These are phyloP conservation scores for Drosophila sordidula DNA, from an alignment of 2,888 invertebrate species.

Conservation along the genomic window DNA sequence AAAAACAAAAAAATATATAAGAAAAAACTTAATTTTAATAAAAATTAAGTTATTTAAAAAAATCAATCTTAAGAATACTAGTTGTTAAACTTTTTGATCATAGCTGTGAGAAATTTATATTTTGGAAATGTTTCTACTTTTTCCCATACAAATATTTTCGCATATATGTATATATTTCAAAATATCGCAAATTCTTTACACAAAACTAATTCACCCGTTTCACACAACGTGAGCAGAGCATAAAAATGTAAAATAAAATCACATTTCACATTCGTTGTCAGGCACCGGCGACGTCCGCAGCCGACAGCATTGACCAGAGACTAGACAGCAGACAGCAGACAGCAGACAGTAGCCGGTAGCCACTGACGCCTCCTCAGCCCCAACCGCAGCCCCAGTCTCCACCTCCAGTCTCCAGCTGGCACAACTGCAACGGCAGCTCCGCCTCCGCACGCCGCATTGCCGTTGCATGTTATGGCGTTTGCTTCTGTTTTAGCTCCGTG, in stretches of 20 bases:
- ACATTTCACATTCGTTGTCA: constrained; percentile 49
- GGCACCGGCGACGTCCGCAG: constrained; percentile 16
- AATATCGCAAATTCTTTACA: too few species aligned
- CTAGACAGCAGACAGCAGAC: constrained; percentile 15
- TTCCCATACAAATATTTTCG: too few species aligned
- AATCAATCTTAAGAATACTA: too few species aligned
- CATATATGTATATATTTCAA: too few species aligned
- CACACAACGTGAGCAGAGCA: background rate
- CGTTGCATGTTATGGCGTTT: constrained; percentile 40
- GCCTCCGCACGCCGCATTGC: constrained; percentile 48
- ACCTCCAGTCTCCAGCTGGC: too few species aligned
- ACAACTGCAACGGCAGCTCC: constrained; percentile 36
- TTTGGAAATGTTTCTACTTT: too few species aligned
- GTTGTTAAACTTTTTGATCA: too few species aligned
- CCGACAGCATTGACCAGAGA: constrained; percentile 41
- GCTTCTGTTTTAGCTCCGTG: constrained; percentile 61
- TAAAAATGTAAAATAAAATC: constrained; percentile 31
- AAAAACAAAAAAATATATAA: too few species aligned
- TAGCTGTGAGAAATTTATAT: too few species aligned
- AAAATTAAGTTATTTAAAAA: too few species aligned
- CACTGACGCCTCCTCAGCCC: constrained; percentile 19
- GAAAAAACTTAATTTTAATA: too few species aligned
- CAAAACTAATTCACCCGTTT: background rate
- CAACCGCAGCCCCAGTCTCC: background rate
- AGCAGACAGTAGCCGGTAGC: constrained; percentile 34